Base-by-base conservation (phyloP, 1,140 invertebrate genomes). In the Medauroidea extradentata region DNA sequence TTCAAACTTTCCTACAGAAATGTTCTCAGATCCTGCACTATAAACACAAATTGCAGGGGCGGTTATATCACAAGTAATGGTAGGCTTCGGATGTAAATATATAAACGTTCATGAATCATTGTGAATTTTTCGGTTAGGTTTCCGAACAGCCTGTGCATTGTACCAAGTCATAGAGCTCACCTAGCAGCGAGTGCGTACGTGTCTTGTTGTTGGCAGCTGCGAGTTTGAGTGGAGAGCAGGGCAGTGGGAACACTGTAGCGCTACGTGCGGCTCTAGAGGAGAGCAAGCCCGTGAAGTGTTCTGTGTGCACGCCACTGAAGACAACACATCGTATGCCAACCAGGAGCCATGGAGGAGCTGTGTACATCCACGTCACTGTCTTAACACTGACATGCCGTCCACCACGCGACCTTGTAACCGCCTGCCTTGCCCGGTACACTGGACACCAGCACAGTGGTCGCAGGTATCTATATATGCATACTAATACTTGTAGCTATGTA, bases 231-330 rank as follows among this genome's bases (percentile, higher is more conserved):
- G 85, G 83, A 66, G 81, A 8, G 60, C 78, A 0, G 83, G 81
- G 1, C 73, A 78, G 9, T 88, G 85, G 85, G 85, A 86, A 68
- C 73, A 77, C 18, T 89, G 86, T 67, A 81, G 78, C 13, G 74
- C 78, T 3, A 83, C 81, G 2, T 87, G 86, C 63, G 85, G 85
- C 8, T 69, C 72, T 18, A 61, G 67, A 5, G 86, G 86, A 0
- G 61, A 80, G 0, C 84, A 87, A 67, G 71, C 78, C 57, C 76
- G 85, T 53, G 77, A 83, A 68, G 68, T 86, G 9, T 85, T 80
- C 67, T 88, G 87, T 69, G 76, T 88, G 5, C 81, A 76, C 27
- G 70, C 67, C 21, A 59, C 60, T 3, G 68, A 70, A n/a, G 65
- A 66, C 23, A 65, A 63, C 34, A 69, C 67, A 3, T 50, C 65